Conservation (phyloP, 2,797 vertebrate species). For the Columba guinea region DNA sequence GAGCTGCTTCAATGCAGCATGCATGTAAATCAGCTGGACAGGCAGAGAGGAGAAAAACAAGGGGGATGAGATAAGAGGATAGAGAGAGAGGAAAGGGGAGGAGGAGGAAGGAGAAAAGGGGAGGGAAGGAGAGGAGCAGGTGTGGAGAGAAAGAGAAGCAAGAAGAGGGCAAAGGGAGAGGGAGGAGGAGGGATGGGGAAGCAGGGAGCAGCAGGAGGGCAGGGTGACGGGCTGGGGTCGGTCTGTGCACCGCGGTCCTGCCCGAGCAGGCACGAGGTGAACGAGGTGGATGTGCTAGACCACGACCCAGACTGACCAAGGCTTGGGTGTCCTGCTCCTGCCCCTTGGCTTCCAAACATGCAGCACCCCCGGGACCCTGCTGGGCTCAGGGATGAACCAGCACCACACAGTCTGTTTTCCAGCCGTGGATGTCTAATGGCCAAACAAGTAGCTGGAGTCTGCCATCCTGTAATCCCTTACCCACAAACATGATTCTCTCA, state of each 20-base stretch:
- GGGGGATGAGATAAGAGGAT: slow-evolving; percentile 67
- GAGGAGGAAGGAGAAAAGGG: slow-evolving; percentile 39
- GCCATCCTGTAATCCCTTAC: neutral
- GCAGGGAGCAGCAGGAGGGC: neutral
- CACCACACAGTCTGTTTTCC: neutral
- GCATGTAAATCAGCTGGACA: slow-evolving; percentile 74
- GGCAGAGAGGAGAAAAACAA: slow-evolving; percentile 67
- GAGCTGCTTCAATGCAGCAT: slow-evolving; percentile 51
- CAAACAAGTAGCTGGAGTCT: neutral
- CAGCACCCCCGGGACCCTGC: rapidly evolving
- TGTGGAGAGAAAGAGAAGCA: slow-evolving; percentile 22
- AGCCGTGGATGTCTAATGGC: neutral
- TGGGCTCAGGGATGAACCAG: neutral
- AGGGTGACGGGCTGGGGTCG: neutral
- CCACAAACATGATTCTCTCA: neutral
- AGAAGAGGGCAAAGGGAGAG: neutral
- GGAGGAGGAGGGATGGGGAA: neutral
- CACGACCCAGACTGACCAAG: neutral
- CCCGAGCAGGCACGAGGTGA: rapidly evolving
- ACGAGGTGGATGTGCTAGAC: neutral
- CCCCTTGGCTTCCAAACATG: neutral
- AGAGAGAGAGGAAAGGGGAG: slow-evolving; percentile 39
- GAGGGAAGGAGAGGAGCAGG: slow-evolving; percentile 54
- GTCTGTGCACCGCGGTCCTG: rapidly evolving
- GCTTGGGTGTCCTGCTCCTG: neutral